Evolutionary conservation across 2,888 invertebrate species (phyloP).

Genomic region (Formica aserva): DNA sequence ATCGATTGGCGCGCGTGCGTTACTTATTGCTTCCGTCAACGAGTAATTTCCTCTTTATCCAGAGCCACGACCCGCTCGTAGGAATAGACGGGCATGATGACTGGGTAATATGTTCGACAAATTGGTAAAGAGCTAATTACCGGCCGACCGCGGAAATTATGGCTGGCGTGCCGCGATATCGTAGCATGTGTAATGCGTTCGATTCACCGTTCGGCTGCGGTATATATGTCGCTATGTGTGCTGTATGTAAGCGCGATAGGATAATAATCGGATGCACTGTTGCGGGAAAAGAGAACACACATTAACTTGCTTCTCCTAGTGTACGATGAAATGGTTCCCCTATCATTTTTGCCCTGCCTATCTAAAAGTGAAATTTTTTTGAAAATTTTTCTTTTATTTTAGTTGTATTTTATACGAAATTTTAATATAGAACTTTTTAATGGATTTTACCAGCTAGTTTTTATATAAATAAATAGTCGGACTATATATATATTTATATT

Average conservation of each 20-base stretch:
- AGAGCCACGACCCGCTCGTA: conserved; percentile 10
- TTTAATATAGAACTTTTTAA: not conserved
- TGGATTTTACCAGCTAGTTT: not conserved
- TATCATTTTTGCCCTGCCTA: not conserved
- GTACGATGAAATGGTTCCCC: not conserved
- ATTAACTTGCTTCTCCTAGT: not conserved
- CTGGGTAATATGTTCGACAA: conserved; percentile 76
- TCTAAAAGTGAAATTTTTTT: not conserved
- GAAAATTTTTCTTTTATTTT: not conserved
- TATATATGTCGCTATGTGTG: conserved; percentile 23
- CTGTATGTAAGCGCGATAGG: conserved; percentile 45
- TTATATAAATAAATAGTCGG: not conserved
- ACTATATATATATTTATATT: not conserved
- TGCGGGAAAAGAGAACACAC: not conserved
- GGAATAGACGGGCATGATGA: conserved; percentile 50
- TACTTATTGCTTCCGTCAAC: conserved; percentile 76
- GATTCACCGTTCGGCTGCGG: conserved; percentile 38
- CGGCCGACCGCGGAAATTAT: conserved; percentile 65
- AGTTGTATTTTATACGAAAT: not conserved
- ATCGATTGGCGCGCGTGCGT: conserved; percentile 69
- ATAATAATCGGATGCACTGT: conserved; percentile 39
- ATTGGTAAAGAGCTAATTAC: conserved; percentile 79
- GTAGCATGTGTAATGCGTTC: conserved; percentile 43
- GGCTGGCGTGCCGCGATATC: conserved; percentile 53
- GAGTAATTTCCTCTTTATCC: conserved; percentile 76